These are phyloP conservation scores for Cuculus canorus DNA, from an alignment of 2,797 vertebrate species.

Conservation along the genomic window DNA sequence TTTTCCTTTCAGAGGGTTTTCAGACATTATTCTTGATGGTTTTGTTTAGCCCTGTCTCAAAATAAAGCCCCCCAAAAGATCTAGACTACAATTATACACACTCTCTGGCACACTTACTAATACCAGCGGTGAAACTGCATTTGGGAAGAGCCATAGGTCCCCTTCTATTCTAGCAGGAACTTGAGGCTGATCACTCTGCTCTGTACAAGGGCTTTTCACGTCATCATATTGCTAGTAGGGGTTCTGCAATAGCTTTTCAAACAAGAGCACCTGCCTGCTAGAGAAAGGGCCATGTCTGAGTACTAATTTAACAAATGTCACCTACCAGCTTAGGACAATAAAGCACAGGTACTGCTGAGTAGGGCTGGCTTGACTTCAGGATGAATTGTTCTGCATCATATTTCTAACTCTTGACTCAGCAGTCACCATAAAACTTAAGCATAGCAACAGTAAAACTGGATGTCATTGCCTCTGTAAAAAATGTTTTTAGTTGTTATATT, in stretches of 20 bases:
- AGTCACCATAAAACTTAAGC: neutral
- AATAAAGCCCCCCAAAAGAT: neutral
- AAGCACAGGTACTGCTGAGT: neutral
- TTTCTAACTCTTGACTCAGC: neutral
- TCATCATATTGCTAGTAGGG: no score
- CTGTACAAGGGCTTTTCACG: neutral
- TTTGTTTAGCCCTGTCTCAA: neutral
- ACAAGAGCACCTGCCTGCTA: neutral
- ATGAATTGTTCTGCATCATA: neutral
- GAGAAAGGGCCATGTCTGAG: neutral
- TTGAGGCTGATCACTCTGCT: neutral
- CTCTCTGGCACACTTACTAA: neutral
- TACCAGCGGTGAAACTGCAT: neutral
- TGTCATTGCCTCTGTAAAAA: neutral
- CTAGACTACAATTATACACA: neutral
- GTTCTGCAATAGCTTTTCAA: neutral
- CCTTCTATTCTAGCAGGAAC: neutral
- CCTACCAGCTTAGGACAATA: neutral
- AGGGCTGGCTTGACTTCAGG: neutral
- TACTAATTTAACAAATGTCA: neutral
- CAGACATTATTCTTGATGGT: neutral
- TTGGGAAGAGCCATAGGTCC: neutral
- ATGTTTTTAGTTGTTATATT: neutral
- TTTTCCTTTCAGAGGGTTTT: neutral
- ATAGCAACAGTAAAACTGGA: neutral